phyloP scores from a whole-genome alignment of 92 coral and sea anemone genomes.

The Blastomussa wellsi region DNA sequence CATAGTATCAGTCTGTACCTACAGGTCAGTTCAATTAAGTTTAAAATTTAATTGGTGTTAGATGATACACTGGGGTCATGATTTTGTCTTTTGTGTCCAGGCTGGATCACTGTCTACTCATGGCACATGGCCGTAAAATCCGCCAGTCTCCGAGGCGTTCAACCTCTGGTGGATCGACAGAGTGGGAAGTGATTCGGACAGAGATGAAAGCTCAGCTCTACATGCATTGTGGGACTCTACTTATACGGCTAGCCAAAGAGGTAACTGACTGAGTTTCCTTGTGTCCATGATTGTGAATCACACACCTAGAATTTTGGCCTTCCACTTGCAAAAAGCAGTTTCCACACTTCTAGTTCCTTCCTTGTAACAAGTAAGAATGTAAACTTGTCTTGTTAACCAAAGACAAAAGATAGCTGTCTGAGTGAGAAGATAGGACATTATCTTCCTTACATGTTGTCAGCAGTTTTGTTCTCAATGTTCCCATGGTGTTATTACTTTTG shows the following conservation, averaged over 20 bases:
- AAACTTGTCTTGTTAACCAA: too few relatives aligned
- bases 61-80: not conserved
- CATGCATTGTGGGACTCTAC: slow-evolving; percentile 73
- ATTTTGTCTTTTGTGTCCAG: slow-evolving; percentile 30
- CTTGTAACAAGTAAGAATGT: too few relatives aligned
- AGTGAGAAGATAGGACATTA: not conserved
- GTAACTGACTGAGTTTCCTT: slow-evolving; percentile 22
- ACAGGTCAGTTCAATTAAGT: not conserved
- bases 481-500: not conserved
- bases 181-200: slow-evolving; percentile 88
- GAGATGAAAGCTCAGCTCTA: slow-evolving; percentile 96
- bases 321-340: not conserved
- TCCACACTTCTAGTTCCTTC: too few relatives aligned
- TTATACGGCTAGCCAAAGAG: slow-evolving; percentile 90
- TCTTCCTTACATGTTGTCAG: too few relatives aligned
- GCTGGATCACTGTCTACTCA: slow-evolving; percentile 64
- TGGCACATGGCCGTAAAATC: slow-evolving; percentile 65
- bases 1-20: too few relatives aligned
- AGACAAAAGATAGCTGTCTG: not conserved
- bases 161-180: slow-evolving; percentile 46
- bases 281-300: not conserved
- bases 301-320: not conserved
- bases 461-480: not conserved
- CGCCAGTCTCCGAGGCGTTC: slow-evolving; percentile 44
- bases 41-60: not conserved